These are phyloP conservation scores for Anastrepha ludens DNA, from an alignment of 1,140 invertebrate genomes.

Conservation along the genomic window DNA sequence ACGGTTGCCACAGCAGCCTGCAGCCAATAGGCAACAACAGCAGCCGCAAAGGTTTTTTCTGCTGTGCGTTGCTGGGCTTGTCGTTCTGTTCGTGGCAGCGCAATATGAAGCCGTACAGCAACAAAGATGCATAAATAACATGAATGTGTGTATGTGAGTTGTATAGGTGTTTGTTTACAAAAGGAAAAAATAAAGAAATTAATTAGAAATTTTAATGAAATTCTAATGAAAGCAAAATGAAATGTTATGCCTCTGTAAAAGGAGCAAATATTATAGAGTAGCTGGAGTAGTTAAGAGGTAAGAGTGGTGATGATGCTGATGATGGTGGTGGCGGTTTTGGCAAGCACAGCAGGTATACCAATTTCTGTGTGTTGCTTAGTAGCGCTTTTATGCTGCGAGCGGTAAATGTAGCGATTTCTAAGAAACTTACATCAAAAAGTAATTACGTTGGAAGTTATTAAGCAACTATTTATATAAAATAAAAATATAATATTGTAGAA, in stretches of 20 bases:
- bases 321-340: not conserved
- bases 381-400: not conserved
- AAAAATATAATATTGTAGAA: too few species aligned
- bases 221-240: slow-evolving; percentile 32
- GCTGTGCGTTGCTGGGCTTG: not conserved
- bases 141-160: not conserved
- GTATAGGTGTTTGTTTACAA: not conserved
- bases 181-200: not conserved
- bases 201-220: slow-evolving; percentile 35
- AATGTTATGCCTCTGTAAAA: not conserved
- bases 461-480: too few species aligned
- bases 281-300: not conserved
- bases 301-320: not conserved
- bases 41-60: not conserved
- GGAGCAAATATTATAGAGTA: not conserved
- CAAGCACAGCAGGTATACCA: too few species aligned
- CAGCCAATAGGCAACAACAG: not conserved
- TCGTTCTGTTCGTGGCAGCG: not conserved
- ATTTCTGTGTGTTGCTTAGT: not conserved
- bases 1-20: not conserved
- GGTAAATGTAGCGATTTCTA: not conserved
- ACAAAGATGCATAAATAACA: not conserved
- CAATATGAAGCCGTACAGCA: slow-evolving; percentile 2
- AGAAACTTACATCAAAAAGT: not conserved
- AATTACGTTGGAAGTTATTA: not conserved